These are phyloP conservation scores for Potamarius usumacintae DNA, from an alignment of 2,113 vertebrate species.

Conservation along the genomic window DNA sequence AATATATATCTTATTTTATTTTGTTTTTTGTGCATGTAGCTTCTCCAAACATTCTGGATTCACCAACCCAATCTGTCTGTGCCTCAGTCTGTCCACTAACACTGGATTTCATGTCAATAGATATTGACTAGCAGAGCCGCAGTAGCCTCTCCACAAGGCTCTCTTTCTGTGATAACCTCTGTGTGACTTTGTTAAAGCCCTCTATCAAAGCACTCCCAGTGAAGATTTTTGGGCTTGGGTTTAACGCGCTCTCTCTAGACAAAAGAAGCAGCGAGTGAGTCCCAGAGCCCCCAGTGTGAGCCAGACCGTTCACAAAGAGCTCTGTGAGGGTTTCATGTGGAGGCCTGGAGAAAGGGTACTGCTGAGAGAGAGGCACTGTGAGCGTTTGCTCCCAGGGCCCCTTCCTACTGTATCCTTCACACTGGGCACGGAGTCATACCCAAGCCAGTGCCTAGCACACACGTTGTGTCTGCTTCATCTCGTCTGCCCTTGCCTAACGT, in stretches of 20 bases:
- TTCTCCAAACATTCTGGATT: not conserved
- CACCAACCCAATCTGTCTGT: constrained; percentile 24
- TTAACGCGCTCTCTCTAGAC: constrained; percentile 48
- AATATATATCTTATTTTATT: too few species aligned
- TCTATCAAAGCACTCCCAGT: constrained; percentile 48
- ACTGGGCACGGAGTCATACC: constrained; percentile 63
- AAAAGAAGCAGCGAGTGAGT: constrained; percentile 47
- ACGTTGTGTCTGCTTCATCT: constrained; percentile 62
- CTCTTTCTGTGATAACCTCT: constrained; percentile 48
- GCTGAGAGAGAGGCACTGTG: constrained; percentile 39
- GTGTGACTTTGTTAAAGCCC: constrained; percentile 63
- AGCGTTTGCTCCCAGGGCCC: constrained; percentile 59
- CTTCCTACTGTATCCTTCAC: constrained; percentile 57
- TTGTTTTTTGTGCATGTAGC: not conserved
- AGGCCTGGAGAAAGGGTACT: constrained; percentile 42
- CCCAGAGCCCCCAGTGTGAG: constrained; percentile 43
- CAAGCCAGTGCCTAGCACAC: constrained; percentile 58
- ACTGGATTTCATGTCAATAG: constrained; percentile 63
- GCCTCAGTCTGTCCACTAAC: constrained; percentile 65
- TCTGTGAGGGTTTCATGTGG: constrained; percentile 64
- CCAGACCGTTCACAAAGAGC: constrained; percentile 66
- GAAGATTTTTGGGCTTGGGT: constrained; percentile 45
- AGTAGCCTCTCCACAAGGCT: constrained; percentile 54
- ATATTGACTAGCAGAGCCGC: constrained; percentile 66
- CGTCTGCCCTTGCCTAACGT: constrained; percentile 69